Percentiles rank a stretch among this genome's conserved stretches.
Evolutionary conservation across 2,797 vertebrate species (phyloP).

Genomic region (Eremophila alpestris): DNA sequence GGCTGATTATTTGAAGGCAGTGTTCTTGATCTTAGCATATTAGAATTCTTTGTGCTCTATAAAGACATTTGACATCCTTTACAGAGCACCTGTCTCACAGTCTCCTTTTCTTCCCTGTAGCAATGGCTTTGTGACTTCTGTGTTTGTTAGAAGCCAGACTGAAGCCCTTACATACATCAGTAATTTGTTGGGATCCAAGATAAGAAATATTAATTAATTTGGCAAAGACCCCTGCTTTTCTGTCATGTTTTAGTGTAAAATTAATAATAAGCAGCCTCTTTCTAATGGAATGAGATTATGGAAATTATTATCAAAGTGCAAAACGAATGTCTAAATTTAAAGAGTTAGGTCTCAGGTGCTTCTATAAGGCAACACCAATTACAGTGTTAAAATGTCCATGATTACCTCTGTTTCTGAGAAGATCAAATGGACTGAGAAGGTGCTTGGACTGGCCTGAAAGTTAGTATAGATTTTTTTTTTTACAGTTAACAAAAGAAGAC

Average conservation of each 20-base stretch:
- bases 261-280: background rate
- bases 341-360: background rate
- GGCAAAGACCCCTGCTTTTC: background rate
- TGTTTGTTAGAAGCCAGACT: background rate
- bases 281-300: background rate
- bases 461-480: background rate
- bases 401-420: background rate
- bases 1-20: background rate
- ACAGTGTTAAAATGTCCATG: background rate
- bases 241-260: background rate
- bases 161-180: background rate
- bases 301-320: background rate
- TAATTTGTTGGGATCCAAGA: background rate
- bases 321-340: background rate
- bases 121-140: background rate
- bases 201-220: background rate
- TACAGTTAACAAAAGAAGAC: background rate
- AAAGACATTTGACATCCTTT: background rate
- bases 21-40: background rate
- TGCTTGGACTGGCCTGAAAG: background rate
- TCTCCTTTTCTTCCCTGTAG: background rate
- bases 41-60: background rate
- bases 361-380: background rate
- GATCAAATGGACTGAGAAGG: background rate
- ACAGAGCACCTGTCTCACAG: background rate